Evolutionary conservation across 2,888 invertebrate genomes (phyloP), one percentile per base, ranked within the genome.

Genomic region (Mycogona germanica): DNA sequence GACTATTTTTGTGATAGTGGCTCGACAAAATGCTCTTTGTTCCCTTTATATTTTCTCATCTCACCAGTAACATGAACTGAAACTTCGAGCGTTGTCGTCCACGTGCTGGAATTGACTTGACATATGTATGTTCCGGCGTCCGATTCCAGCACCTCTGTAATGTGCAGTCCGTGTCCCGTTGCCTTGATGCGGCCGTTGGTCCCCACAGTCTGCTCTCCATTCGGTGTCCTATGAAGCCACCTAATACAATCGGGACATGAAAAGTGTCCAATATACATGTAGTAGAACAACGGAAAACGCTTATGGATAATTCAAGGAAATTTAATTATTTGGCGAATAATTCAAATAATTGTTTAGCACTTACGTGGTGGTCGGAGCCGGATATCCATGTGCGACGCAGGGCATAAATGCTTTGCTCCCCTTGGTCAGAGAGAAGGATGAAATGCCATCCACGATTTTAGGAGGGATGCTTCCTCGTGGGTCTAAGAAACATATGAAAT

Each of bases 311-410:
- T n/a, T n/a, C n/a, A n/a, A n/a, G n/a, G n/a, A n/a, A n/a, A n/a
- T n/a, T n/a, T n/a, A n/a, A n/a, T n/a, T n/a, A n/a, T n/a, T n/a
- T n/a, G n/a, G n/a, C n/a, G n/a, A n/a, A n/a, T n/a, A n/a, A n/a
- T 44, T 2, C n/a, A 3, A 17, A 21, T 44, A 19, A 1, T 4
- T n/a, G n/a, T n/a, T 3, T 21, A 23, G 19, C 9, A 2, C 32
- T 47, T 32, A 52, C 52, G 12, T 30, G 12, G 45, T 52, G 1
- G 21, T 19, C 12, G 52, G 52, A 3, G 30, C 14, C 14, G 52
- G 52, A 52, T 35, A 52, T n/a, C 52, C 46, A 7, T 52, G 42
- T 35, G 52, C 52, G 4, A 52, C 46, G 26, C 52, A 52, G 5
- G 52, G 37, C 14, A 52, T 26, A 21, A 52, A 52, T 9, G 35